Conservation (phyloP, 2,113 vertebrate species). For the Symphodus melops region DNA sequence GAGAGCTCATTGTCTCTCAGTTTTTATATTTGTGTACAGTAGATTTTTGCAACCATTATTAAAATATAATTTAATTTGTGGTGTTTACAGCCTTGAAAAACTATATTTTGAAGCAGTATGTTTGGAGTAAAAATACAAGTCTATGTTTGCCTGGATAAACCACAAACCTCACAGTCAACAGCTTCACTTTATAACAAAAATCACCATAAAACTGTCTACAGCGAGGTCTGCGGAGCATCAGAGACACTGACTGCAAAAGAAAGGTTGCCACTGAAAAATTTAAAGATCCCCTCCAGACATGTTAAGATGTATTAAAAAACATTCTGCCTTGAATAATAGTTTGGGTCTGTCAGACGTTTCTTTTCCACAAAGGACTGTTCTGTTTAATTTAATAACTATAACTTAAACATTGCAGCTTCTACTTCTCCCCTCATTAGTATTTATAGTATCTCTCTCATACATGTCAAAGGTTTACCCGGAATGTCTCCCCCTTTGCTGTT, state of each 20-base stretch:
- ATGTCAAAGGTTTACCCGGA: background rate
- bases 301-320: slow-evolving; percentile 19
- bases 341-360: background rate
- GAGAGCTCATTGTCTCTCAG: background rate
- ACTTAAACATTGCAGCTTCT: background rate
- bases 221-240: slow-evolving; percentile 3
- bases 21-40: background rate
- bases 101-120: background rate
- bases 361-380: background rate
- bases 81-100: slow-evolving; percentile 1
- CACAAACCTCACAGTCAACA: slow-evolving; percentile 21
- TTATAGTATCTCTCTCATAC: background rate
- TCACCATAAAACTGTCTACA: slow-evolving; percentile 3
- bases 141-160: slow-evolving; percentile 10
- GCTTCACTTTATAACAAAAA: slow-evolving; percentile 11
- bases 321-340: slow-evolving; percentile 27
- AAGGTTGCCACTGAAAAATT: slow-evolving; percentile 30
- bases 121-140: background rate
- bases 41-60: background rate
- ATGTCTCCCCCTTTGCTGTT: background rate
- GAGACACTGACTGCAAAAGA: slow-evolving; percentile 23
- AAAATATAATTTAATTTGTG: background rate
- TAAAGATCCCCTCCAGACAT: slow-evolving; percentile 29
- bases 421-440: background rate
- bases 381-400: background rate